phyloP scores from a whole-genome alignment of 2,797 vertebrate species.

The Acridotheres tristis region DNA sequence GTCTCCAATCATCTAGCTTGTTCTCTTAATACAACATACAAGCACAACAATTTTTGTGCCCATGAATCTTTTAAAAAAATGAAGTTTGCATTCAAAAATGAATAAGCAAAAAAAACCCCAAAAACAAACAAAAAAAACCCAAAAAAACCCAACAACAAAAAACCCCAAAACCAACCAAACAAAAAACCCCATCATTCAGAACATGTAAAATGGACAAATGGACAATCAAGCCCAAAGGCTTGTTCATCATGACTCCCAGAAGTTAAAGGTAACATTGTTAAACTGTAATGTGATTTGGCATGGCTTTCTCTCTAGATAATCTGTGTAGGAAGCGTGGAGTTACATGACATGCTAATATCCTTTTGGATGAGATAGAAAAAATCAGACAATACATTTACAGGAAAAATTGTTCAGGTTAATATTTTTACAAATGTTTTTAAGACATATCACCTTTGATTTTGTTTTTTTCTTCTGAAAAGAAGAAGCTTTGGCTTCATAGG shows the following conservation, averaged over 20 bases:
- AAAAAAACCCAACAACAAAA: too few relatives aligned
- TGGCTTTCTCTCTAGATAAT: neutral
- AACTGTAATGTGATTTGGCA: neutral
- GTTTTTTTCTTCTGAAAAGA: rapidly evolving
- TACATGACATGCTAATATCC: rapidly evolving
- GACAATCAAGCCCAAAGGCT: neutral
- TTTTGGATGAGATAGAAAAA: neutral
- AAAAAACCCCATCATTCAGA: neutral
- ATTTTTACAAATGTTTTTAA: neutral
- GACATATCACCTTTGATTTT: neutral
- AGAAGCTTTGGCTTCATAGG: neutral
- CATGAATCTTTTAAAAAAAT: neutral
- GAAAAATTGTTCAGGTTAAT: neutral
- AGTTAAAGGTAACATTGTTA: neutral
- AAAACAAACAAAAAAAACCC: neutral
- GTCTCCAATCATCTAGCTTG: neutral
- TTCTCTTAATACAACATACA: neutral
- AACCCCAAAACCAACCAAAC: neutral
- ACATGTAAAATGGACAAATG: neutral
- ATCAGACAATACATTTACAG: neutral
- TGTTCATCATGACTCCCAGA: neutral
- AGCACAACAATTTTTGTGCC: neutral
- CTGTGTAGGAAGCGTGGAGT: neutral
- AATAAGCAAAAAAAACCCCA: neutral
- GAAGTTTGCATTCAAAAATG: neutral